Evolutionary conservation across 2,113 vertebrate species (phyloP), one percentile per base, ranked within the genome.

Genomic region (Varanus komodoensis): DNA sequence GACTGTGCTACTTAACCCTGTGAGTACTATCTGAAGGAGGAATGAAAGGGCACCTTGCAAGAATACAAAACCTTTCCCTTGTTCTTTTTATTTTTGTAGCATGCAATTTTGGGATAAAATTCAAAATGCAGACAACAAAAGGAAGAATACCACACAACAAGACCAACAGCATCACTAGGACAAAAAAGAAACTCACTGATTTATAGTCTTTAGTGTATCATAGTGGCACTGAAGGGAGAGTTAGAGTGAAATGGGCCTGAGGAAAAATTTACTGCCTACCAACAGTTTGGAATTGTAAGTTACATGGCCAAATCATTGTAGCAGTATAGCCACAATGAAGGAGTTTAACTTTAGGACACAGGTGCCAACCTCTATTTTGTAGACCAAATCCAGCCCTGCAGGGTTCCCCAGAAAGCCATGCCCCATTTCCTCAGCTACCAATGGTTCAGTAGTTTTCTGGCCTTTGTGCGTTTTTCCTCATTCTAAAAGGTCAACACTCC

Each of bases 1-100:
- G 87, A 99, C 99, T 0, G 98, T 99, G 89, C 98, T 99, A 23
- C 98, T 99, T 69, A 99, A 99, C 94, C 99, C 99, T 0, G 99
- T 99, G 95, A 98, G 99, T 97, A 38, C 71, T 6, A 54, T 34
- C 0, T 11, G 19, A 61, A 85, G n/a, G 48, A 86, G 23, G 17
- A 69, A 69, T 54, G 32, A 15, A 52, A 77, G 32, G 11, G 6
- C 34, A 5, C 48, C 77, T 50, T 75, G 7, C 54, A 61, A 34
- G 9, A 27, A 74, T n/a, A 8, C 68, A 88, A 38, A 87, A 19
- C n/a, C 82, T 32, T 11, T 57, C 15, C 21, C 3, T 4, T 64
- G 3, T 5, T 23, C 2, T 34, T 34, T 4, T 8, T 23, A 21
- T 34, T 64, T 21, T 77, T 21, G 6, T 38, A 32, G 29, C 27